Percentiles rank a stretch among this genome's conserved stretches.
These are phyloP conservation scores for Porphyrio hochstetteri DNA, from an alignment of 2,113 vertebrate species.

Conservation along the genomic window DNA sequence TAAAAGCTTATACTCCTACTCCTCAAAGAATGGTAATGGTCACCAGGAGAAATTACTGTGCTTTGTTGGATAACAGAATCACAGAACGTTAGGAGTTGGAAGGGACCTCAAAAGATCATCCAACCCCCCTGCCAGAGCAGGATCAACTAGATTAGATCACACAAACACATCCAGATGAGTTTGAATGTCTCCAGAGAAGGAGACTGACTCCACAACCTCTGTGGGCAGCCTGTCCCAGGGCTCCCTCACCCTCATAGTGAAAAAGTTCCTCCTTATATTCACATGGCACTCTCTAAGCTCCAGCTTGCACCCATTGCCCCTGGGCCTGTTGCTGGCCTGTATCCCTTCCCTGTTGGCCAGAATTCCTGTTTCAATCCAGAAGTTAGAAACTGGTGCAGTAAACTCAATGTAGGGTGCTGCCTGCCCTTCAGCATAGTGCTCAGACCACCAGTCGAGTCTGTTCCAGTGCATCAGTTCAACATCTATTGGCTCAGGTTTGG, in stretches of 20 bases:
- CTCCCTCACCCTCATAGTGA: too few species aligned
- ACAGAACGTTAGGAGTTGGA: too few species aligned
- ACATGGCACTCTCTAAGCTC: too few species aligned
- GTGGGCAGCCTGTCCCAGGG: too few species aligned
- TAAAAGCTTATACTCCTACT: neutral
- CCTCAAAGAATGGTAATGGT: neutral
- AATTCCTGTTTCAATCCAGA: neutral
- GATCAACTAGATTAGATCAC: too few species aligned
- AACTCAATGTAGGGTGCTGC: fast-evolving
- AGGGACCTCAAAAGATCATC: too few species aligned
- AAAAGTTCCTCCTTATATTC: too few species aligned
- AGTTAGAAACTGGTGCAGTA: neutral
- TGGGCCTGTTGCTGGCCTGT: neutral
- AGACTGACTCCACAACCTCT: too few species aligned
- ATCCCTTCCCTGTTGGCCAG: neutral
- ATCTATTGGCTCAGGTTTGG: neutral
- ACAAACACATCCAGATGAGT: too few species aligned
- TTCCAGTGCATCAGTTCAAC: neutral
- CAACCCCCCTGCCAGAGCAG: too few species aligned
- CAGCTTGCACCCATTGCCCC: too few species aligned
- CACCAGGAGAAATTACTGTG: neutral
- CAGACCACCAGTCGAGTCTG: neutral
- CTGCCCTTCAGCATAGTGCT: neutral
- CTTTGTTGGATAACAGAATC: neutral
- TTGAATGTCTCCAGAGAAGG: too few species aligned